Evolutionary conservation across 2,113 vertebrate species (phyloP).

Genomic region (Aspiorhynchus laticeps): DNA sequence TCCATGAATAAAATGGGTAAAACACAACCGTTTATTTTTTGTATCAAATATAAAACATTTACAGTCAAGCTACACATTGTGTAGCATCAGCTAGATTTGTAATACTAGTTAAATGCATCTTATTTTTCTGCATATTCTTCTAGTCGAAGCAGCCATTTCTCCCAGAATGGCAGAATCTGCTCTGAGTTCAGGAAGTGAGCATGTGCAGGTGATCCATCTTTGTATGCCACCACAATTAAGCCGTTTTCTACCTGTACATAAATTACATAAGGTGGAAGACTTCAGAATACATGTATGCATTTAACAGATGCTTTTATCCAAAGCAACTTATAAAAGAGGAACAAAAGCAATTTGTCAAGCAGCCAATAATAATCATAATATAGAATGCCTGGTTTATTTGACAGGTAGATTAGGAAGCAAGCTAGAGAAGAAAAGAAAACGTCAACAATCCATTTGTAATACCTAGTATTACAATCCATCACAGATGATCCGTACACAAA

Average conservation of each 20-base stretch:
- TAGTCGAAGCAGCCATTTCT: slow-evolving; percentile 88
- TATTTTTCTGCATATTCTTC: slow-evolving; percentile 80
- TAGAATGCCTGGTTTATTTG: too few relatives aligned
- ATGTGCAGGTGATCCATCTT: slow-evolving; percentile 89
- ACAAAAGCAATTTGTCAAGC: background rate
- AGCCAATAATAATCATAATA: background rate
- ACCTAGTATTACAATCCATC: background rate
- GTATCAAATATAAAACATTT: slow-evolving; percentile 7
- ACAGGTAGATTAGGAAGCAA: too few relatives aligned
- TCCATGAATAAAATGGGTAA: background rate
- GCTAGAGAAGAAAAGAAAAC: background rate
- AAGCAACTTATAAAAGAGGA: background rate
- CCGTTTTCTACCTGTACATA: slow-evolving; percentile 83
- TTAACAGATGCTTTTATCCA: background rate
- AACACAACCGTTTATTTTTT: background rate
- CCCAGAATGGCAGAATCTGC: slow-evolving; percentile 85
- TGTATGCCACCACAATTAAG: slow-evolving; percentile 94
- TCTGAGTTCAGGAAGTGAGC: slow-evolving; percentile 80
- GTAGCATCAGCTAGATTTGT: background rate
- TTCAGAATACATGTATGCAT: background rate
- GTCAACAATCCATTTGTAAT: background rate
- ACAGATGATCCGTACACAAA: background rate
- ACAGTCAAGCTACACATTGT: background rate
- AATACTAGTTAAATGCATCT: background rate
- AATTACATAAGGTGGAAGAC: background rate